Base-by-base conservation (phyloP, 2,888 invertebrate species). In the Lasioglossum leucozonium region DNA sequence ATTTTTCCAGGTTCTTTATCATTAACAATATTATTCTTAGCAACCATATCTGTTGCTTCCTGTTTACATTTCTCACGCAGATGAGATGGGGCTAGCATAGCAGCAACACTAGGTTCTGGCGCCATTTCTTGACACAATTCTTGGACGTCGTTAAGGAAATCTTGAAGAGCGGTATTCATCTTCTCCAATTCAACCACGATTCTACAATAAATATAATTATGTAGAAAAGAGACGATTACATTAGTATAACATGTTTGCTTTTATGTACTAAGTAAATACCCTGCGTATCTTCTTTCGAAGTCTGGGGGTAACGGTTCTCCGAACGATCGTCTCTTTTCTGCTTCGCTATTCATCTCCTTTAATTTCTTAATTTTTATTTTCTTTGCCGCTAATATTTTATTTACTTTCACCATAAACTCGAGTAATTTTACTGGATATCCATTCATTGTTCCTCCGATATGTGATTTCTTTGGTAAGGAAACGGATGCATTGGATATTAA, bases 251-350 rank as follows among this genome's bases (percentile, higher is more conserved):
- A 51, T 71, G 51, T 40, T 72, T 51, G 55, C n/a, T 67, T 58
- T n/a, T 75, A 81, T 40, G n/a, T 30, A 80, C 69, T 85, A 90
- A 34, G 22, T 10, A 30, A 16, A 22, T 97, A 96, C 87, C 97
- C 96, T 22, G 99, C 99, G 95, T 99, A 99, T 92, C 97, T 97
- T 90, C 97, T 96, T 94, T 99, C 98, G 95, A 99, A 99, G 93
- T 99, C 99, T 86, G 98, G 97, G 6, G 97, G 96, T 92, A 98
- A 96, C 85, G 96, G 96, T 92, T 97, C 97, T 47, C 97, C 97
- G 94, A 97, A 97, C 0, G 98, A 98, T 95, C 97, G 97, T 94
- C 97, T 96, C 95, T 98, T 97, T 93, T 99, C 99, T 0, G 98
- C 99, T 94, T 98, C 98, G 83, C 97, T 96, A 93, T 99, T 99